These are phyloP conservation scores for Mus caroli DNA, from an alignment of 2,797 vertebrate species.

Conservation along the genomic window DNA sequence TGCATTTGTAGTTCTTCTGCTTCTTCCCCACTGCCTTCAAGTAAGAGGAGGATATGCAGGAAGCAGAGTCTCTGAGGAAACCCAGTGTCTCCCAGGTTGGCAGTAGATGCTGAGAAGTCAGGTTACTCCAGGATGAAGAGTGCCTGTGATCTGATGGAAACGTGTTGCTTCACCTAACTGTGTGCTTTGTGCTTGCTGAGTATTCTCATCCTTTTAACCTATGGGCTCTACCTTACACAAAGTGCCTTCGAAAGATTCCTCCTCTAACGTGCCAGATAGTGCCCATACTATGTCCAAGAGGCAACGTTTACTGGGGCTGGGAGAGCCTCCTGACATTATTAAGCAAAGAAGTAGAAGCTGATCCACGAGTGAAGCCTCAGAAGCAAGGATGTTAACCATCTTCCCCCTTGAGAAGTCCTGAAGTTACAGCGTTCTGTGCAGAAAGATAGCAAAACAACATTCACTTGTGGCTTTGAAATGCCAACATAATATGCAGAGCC, in stretches of 20 bases:
- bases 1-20: not conserved
- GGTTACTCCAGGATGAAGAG: not conserved
- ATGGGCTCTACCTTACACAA: not conserved
- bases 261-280: not conserved
- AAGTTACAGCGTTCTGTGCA: not conserved
- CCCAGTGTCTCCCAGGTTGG: not conserved
- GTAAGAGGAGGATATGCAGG: not conserved
- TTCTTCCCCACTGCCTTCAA: not conserved
- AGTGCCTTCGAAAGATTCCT: not conserved
- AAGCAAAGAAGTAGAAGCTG: not conserved
- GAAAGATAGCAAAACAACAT: not conserved
- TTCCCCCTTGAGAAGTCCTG: not conserved
- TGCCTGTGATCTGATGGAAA: slow-evolving; percentile 9
- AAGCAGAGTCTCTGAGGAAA: not conserved
- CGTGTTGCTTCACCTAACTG: not conserved
- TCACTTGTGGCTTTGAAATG: not conserved
- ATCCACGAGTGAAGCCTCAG: slow-evolving; percentile 9
- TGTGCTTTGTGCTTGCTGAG: not conserved
- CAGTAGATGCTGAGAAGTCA: not conserved
- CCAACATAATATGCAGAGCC: not conserved
- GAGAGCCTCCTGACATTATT: not conserved
- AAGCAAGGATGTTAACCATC: not conserved
- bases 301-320: too few relatives aligned
- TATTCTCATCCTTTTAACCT: not conserved
- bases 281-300: not conserved